Conservation (phyloP, 2,888 invertebrate species). For the Drymonia ruficornis region DNA sequence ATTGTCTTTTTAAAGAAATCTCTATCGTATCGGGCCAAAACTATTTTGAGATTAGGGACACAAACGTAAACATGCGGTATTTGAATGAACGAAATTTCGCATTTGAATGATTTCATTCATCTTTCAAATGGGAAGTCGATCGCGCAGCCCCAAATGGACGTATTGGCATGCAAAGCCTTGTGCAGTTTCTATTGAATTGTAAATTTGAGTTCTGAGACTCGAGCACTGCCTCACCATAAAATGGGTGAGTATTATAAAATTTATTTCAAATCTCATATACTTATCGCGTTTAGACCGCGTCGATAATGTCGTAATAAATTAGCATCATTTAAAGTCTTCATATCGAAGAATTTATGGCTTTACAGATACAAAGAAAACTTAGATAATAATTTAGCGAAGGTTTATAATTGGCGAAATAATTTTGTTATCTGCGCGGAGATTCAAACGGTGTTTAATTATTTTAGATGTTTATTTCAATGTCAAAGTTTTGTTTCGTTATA, state of each 20-base stretch:
- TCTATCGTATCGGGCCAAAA: background rate
- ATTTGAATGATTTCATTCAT: constrained; percentile 79
- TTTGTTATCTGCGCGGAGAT: constrained; percentile 5
- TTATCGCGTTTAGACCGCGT: background rate
- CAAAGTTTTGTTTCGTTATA: constrained; percentile 28
- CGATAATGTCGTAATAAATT: constrained; percentile 19
- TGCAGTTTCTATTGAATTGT: constrained; percentile 82
- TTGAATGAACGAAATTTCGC: constrained; percentile 59
- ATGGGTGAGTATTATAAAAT: constrained; percentile 53
- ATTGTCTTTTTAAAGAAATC: background rate
- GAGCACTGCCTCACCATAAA: constrained; percentile 63
- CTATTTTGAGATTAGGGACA: constrained; percentile 23
- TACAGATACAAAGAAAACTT: constrained; percentile 23
- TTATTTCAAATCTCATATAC: constrained; percentile 36
- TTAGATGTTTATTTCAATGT: background rate
- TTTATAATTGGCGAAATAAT: constrained; percentile 10
- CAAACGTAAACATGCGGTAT: constrained; percentile 44
- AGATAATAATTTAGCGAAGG: constrained; percentile 9
- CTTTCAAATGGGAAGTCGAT: constrained; percentile 77
- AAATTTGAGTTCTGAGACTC: constrained; percentile 77
- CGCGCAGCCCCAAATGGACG: constrained; percentile 79
- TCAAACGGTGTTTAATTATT: background rate
- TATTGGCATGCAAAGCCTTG: constrained; percentile 82
- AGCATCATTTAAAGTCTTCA: constrained; percentile 22
- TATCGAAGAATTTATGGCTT: constrained; percentile 29